Percentiles rank a stretch among this genome's conserved stretches.
Evolutionary conservation across 2,888 invertebrate species (phyloP).

Genomic region (Plagiodera versicolora): DNA sequence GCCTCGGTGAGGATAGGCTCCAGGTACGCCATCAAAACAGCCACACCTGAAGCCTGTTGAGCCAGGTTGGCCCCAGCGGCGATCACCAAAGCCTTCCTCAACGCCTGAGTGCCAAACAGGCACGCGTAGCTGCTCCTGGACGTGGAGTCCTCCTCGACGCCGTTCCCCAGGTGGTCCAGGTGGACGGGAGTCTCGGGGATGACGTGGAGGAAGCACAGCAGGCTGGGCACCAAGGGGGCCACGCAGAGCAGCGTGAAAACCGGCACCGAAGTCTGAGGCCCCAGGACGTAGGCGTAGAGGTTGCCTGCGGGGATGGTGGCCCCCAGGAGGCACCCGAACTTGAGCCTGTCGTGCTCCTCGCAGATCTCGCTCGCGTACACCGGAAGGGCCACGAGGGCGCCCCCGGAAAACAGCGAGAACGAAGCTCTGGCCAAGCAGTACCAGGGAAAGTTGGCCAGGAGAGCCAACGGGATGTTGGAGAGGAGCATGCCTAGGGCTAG

Average conservation of each 20-base stretch:
- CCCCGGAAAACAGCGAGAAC: background rate
- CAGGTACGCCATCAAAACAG: slow-evolving; percentile 15
- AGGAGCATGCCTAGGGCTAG: slow-evolving; percentile 66
- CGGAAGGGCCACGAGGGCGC: slow-evolving; percentile 61
- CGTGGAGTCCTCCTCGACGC: background rate
- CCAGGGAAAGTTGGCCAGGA: slow-evolving; percentile 16
- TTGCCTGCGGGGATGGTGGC: slow-evolving; percentile 19
- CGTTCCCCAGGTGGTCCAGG: background rate
- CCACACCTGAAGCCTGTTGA: slow-evolving; percentile 3
- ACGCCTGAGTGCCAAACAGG: background rate
- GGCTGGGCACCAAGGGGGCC: slow-evolving; percentile 19
- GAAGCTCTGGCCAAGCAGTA: slow-evolving; percentile 54
- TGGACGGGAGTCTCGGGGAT: slow-evolving; percentile 31
- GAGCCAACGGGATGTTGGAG: slow-evolving; percentile 41
- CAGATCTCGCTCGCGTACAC: slow-evolving; percentile 77
- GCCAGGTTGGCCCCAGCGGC: slow-evolving; percentile 3
- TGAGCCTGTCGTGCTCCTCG: slow-evolving; percentile 62
- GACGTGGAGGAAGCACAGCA: slow-evolving; percentile 3
- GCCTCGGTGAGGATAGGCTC: slow-evolving; percentile 19
- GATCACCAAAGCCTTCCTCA: slow-evolving; percentile 14
- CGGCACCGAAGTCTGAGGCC: slow-evolving; percentile 22
- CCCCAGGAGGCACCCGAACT: slow-evolving; percentile 58
- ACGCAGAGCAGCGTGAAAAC: slow-evolving; percentile 16
- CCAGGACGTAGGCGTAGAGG: slow-evolving; percentile 23
- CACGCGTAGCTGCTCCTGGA: background rate